Evolutionary conservation across 2,113 vertebrate genomes (phyloP).

Genomic region (Dipodomys merriami): DNA sequence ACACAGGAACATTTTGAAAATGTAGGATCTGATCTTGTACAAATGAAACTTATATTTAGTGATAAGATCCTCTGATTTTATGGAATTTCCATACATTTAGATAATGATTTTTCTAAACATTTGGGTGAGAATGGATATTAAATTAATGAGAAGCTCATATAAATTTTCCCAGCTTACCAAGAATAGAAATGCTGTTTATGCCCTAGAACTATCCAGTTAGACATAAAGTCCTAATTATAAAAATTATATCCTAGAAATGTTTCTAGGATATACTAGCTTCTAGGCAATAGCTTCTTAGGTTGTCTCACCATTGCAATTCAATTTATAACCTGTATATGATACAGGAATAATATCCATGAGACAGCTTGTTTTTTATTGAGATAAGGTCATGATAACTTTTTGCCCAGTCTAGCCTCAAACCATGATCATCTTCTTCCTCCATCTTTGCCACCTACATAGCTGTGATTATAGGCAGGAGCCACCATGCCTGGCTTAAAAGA

Average conservation of each 20-base stretch:
- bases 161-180: constrained; percentile 52
- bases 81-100: constrained; percentile 52
- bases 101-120: constrained; percentile 59
- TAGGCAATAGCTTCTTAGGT: neutral
- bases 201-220: constrained; percentile 33
- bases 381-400: no score
- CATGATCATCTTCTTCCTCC: no score
- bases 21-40: constrained; percentile 39
- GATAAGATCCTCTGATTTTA: constrained; percentile 51
- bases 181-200: constrained; percentile 51
- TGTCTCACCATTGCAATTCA: constrained; percentile 22
- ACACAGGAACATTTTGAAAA: constrained; percentile 66
- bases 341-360: constrained; percentile 32
- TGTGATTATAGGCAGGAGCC: no score
- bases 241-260: constrained; percentile 38
- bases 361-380: neutral
- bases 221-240: constrained; percentile 52
- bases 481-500: no score
- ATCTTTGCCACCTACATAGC: no score
- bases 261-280: neutral
- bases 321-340: constrained; percentile 31
- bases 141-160: constrained; percentile 56
- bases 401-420: no score
- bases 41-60: constrained; percentile 61
- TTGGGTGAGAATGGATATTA: constrained; percentile 24